phyloP scores from a whole-genome alignment of 2,888 invertebrate genomes.

The Cerceris ruficornis region DNA sequence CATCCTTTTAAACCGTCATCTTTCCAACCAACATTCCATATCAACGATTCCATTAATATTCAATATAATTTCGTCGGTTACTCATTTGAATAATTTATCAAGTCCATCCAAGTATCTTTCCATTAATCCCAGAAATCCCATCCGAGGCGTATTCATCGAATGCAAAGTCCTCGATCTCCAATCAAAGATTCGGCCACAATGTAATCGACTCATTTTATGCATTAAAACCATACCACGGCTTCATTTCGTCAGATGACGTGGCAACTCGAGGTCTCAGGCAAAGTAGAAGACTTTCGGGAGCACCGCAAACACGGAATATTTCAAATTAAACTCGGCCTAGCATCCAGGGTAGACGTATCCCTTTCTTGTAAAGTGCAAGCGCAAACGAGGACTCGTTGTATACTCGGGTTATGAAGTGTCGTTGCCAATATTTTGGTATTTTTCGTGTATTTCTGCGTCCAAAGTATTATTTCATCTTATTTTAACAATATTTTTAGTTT shows the following conservation, averaged over 20 bases:
- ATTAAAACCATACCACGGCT: slow-evolving; percentile 21
- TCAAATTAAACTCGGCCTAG: slow-evolving; percentile 61
- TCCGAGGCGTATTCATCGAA: too few species aligned
- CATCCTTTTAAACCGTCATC: too few species aligned
- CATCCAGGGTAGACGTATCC: slow-evolving; percentile 10
- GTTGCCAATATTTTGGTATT: too few species aligned
- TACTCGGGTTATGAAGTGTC: too few species aligned
- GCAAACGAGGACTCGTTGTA: background rate
- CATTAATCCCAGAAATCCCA: background rate
- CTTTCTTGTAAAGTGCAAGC: slow-evolving; percentile 22
- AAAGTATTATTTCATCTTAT: too few species aligned
- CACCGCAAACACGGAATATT: slow-evolving; percentile 65
- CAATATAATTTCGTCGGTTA: too few species aligned
- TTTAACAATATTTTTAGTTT: too few species aligned
- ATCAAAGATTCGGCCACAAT: background rate
- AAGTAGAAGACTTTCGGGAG: slow-evolving; percentile 58
- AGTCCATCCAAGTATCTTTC: background rate
- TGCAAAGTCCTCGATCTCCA: background rate
- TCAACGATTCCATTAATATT: too few species aligned
- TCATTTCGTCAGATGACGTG: slow-evolving; percentile 38
- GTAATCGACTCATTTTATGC: background rate
- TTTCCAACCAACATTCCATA: too few species aligned
- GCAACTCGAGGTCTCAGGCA: slow-evolving; percentile 39
- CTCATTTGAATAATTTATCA: too few species aligned
- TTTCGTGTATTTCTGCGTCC: too few species aligned